Conservation (phyloP, 1,140 invertebrate genomes). For the Drosophila santomea region DNA sequence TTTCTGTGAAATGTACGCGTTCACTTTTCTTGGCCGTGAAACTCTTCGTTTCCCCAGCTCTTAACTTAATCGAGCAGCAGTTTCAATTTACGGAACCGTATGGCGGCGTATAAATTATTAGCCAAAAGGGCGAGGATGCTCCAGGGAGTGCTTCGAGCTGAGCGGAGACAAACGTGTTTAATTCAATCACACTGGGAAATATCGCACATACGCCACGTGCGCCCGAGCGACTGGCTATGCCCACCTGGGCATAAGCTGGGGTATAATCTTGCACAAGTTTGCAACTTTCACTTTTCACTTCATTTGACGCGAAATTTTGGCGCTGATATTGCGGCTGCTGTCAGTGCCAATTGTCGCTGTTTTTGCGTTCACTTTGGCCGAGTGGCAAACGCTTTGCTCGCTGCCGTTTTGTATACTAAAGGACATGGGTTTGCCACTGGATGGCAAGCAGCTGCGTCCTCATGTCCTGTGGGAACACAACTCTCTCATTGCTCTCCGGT, state of each 20-base stretch:
- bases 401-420: slow-evolving; percentile 72
- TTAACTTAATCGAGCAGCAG: slow-evolving; percentile 19
- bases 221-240: not conserved
- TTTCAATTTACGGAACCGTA: slow-evolving; percentile 12
- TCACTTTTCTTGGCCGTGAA: slow-evolving; percentile 12
- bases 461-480: slow-evolving; percentile 68
- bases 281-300: slow-evolving; percentile 75
- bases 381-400: slow-evolving; percentile 51
- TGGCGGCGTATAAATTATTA: slow-evolving; percentile 20
- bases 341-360: not conserved
- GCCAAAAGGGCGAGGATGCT: slow-evolving; percentile 19
- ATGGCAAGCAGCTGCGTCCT: slow-evolving; percentile 69
- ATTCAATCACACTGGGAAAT: slow-evolving; percentile 43
- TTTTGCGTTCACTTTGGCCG: slow-evolving; percentile 5
- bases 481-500: slow-evolving; percentile 1
- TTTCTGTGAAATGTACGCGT: not conserved
- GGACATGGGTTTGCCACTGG: slow-evolving; percentile 41
- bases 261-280: slow-evolving; percentile 33
- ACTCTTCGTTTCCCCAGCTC: not conserved
- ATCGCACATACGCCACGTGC: slow-evolving; percentile 56
- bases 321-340: slow-evolving; percentile 31
- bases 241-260: slow-evolving; percentile 22
- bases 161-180: slow-evolving; percentile 33
- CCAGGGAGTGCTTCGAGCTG: slow-evolving; percentile 9
- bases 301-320: slow-evolving; percentile 55